Evolutionary conservation across 2,797 vertebrate species (phyloP).

Genomic region (Astyanax mexicanus): DNA sequence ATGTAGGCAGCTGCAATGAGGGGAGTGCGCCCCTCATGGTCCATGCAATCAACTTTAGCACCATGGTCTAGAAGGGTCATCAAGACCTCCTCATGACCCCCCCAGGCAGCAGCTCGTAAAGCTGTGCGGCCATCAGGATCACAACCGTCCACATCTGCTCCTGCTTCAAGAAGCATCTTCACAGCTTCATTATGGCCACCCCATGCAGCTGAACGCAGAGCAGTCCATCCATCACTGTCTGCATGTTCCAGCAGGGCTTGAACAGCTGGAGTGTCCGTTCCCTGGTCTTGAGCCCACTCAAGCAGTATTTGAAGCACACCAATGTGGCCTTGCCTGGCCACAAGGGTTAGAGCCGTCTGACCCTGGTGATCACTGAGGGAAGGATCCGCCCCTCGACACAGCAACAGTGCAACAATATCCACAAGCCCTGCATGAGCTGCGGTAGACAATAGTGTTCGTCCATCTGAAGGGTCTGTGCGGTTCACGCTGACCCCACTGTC

Average conservation of each 20-base stretch:
- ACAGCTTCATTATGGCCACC: conserved; percentile 80
- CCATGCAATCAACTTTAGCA: conserved; percentile 75
- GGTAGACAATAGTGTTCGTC: conserved; percentile 74
- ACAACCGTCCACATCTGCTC: conserved; percentile 79
- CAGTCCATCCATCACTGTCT: conserved; percentile 84
- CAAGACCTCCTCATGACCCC: conserved; percentile 81
- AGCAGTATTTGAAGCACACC: conserved; percentile 76
- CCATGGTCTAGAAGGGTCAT: conserved; percentile 74
- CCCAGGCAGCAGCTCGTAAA: conserved; percentile 85
- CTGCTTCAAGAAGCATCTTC: conserved; percentile 74
- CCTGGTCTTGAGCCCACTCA: conserved; percentile 70
- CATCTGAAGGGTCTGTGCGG: conserved; percentile 67
- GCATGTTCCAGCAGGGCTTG: conserved; percentile 73
- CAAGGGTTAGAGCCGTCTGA: conserved; percentile 80
- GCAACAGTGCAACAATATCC: conserved; percentile 71
- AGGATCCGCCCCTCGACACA: conserved; percentile 74
- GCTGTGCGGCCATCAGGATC: conserved; percentile 83
- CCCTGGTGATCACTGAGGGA: conserved; percentile 77
- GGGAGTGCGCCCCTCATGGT: conserved; percentile 81
- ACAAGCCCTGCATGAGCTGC: conserved; percentile 77
- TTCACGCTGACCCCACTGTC: conserved; percentile 75
- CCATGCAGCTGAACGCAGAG: conserved; percentile 83
- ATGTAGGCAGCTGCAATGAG: conserved; percentile 85
- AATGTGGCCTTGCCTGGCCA: conserved; percentile 79
- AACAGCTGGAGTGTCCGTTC: conserved; percentile 37